Base-by-base conservation (phyloP, 2,113 vertebrate genomes). In the Aepyceros melampus region DNA sequence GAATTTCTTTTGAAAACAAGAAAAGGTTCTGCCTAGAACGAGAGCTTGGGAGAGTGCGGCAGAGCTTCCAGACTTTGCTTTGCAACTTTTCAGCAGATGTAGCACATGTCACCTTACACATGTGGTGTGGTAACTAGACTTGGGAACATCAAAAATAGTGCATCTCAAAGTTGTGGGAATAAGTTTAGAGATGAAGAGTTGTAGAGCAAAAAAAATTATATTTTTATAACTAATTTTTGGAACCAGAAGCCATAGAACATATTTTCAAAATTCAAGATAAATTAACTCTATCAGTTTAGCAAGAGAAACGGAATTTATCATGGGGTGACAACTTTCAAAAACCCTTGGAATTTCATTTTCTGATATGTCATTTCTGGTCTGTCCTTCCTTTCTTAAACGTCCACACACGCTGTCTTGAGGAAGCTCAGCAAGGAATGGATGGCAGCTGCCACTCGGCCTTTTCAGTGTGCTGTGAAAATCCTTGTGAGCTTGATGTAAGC, bases 1-100 rank as follows among this genome's bases (percentile, higher is more conserved):
- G 64, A 87, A 90, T 71, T 83, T 84, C 91, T 85, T 94, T 47
- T 40, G 92, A 95, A 94, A 95, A 82, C 33, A 85, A 91, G 84
- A 17, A 87, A 74, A 95, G 58, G 16, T 88, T 98, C 86, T 51
- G 33, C n/a, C 85, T 89, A 62, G 53, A 89, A 55, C 29, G 43
- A 47, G 81, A 89, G 76, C 84, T n/a, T 11, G 71, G 64, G 81
- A 16, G 74, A 33, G 16, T 2, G 0, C 47, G 36, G 45, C 1
- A 5, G 33, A 96, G 85, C 33, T 33, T 93, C 93, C 84, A 74
- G 62, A 55, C 49, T 74, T 12, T 31, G 90, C 58, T 55, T 49
- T 93, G 87, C 60, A 21, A 14, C 1, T 27, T 95, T 56, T 51
- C 25, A 53, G 89, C 87, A 92, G 97, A 87, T 53, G 84, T 29